Evolutionary conservation across 2,797 vertebrate genomes (phyloP).

Genomic region (Poecilia picta): DNA sequence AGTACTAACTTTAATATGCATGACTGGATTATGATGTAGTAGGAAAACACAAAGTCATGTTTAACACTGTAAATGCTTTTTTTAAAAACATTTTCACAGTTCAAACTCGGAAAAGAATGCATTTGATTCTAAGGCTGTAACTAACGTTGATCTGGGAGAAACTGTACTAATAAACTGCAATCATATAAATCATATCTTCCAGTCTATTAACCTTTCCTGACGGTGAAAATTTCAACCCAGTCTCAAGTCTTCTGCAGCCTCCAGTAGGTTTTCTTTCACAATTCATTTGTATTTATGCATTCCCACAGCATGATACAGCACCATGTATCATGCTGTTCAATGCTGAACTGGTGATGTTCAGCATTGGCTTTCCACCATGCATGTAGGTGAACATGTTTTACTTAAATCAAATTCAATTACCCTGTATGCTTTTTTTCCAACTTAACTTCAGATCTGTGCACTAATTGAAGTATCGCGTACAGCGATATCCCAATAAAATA

Average conservation of each 20-base stretch:
- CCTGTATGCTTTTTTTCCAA: too few species aligned
- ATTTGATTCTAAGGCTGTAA: not conserved
- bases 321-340: too few species aligned
- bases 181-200: not conserved
- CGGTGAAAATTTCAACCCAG: not conserved
- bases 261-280: not conserved
- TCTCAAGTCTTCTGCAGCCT: not conserved
- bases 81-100: not conserved
- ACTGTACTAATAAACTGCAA: not conserved
- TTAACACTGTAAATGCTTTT: too few species aligned
- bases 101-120: not conserved
- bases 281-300: not conserved
- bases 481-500: not conserved
- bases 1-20: not conserved
- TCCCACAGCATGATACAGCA: not conserved
- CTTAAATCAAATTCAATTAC: not conserved
- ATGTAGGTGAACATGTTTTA: not conserved
- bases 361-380: not conserved
- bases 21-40: not conserved
- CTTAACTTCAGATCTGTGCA: not conserved
- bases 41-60: not conserved
- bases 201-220: not conserved
- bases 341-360: too few species aligned
- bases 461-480: not conserved
- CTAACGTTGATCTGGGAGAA: too few species aligned